phyloP scores from a whole-genome alignment of 2,113 vertebrate genomes.

The Dascyllus trimaculatus region DNA sequence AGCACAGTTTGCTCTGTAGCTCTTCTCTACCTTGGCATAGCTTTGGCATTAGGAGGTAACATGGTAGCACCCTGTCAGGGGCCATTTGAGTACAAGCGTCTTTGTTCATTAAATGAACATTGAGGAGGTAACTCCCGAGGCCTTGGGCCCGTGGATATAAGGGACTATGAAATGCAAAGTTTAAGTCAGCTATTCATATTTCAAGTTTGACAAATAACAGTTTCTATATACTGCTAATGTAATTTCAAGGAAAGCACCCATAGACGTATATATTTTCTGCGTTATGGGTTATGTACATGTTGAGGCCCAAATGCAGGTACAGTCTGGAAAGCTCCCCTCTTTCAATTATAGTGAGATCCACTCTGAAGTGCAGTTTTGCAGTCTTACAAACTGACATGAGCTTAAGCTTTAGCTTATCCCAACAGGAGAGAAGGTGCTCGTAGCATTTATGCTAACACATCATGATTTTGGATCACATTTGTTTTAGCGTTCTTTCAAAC shows the following conservation, averaged over 20 bases:
- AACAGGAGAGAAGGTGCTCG: slow-evolving; percentile 63
- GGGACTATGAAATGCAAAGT: slow-evolving; percentile 58
- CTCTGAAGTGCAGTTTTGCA: slow-evolving; percentile 74
- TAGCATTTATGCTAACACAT: slow-evolving; percentile 37
- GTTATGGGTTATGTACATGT: slow-evolving; percentile 52
- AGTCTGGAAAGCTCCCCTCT: slow-evolving; percentile 13
- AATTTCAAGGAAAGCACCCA: slow-evolving; percentile 55
- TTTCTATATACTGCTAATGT: slow-evolving; percentile 58
- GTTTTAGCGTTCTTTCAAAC: slow-evolving; percentile 71
- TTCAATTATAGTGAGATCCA: slow-evolving; percentile 59
- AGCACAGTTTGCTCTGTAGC: slow-evolving; percentile 30
- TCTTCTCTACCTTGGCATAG: slow-evolving; percentile 75
- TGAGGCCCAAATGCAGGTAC: slow-evolving; percentile 30
- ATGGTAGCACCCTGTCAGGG: slow-evolving; percentile 39
- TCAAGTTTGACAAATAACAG: slow-evolving; percentile 64
- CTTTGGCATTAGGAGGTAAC: slow-evolving; percentile 85
- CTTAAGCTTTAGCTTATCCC: slow-evolving; percentile 74
- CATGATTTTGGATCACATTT: slow-evolving; percentile 59
- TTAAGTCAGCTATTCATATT: slow-evolving; percentile 50
- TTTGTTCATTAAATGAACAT: slow-evolving; percentile 80
- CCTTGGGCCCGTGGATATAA: slow-evolving; percentile 71
- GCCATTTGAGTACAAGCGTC: slow-evolving; percentile 51
- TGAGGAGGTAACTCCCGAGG: slow-evolving; percentile 56
- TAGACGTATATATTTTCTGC: slow-evolving; percentile 36
- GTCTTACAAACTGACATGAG: slow-evolving; percentile 61